Evolutionary conservation across 2,113 vertebrate species (phyloP).

Genomic region (Sclerurus mexicanus): DNA sequence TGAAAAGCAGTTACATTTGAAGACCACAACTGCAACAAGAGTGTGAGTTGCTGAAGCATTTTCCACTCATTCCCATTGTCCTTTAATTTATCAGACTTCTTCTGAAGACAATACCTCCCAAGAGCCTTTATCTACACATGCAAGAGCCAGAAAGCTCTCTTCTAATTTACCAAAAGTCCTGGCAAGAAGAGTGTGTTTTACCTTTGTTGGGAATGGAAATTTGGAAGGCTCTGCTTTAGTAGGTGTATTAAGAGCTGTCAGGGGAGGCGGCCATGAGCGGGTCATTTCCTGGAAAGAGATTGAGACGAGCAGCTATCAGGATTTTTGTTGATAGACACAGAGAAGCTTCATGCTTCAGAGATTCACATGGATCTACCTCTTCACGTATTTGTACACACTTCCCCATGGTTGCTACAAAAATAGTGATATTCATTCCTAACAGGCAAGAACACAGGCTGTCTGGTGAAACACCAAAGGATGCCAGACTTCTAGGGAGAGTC

Average conservation of each 20-base stretch:
- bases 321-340: neutral
- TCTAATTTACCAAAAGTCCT: neutral
- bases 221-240: conserved; percentile 79
- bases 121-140: neutral
- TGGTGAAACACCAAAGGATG: neutral
- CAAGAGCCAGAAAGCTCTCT: neutral
- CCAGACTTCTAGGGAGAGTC: neutral
- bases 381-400: neutral
- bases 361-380: neutral
- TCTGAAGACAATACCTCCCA: neutral
- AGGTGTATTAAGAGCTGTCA: conserved; percentile 86
- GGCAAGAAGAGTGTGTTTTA: conserved; percentile 35
- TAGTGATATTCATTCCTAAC: neutral
- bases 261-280: conserved; percentile 89
- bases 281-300: conserved; percentile 89
- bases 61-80: neutral
- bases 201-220: conserved; percentile 83
- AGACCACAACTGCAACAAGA: neutral
- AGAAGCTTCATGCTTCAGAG: neutral
- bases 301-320: neutral
- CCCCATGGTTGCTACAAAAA: neutral
- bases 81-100: neutral
- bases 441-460: neutral
- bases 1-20: neutral
- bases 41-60: neutral